A percentile compares a stretch with the other conserved stretches of the same genome.
Conservation (phyloP, 2,888 invertebrate genomes). For the Therioaphis trifolii region DNA sequence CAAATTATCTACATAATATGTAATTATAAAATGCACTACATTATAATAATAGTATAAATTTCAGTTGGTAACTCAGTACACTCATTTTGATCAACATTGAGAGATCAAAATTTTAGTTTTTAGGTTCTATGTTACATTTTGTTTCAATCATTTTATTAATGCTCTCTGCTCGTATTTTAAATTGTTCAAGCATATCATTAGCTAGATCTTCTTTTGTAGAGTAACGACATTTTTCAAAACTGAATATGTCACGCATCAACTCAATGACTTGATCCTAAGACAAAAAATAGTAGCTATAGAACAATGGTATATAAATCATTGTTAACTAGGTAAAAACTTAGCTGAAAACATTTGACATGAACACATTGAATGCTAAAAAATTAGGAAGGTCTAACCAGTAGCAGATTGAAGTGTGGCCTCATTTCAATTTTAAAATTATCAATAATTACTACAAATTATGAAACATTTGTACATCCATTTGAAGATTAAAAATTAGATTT, state of each 20-base stretch:
- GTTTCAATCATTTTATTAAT: constrained; percentile 60
- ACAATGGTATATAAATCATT: no score
- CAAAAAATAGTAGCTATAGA: constrained; percentile 44
- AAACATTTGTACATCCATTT: no score
- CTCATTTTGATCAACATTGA: not conserved
- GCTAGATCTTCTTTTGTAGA: constrained; percentile 88
- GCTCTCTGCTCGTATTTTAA: constrained; percentile 79
- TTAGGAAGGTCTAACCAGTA: no score
- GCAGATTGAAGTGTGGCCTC: no score
- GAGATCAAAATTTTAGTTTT: constrained; percentile 11
- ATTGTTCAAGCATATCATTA: constrained; percentile 83
- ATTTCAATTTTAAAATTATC: no score
- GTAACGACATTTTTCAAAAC: constrained; percentile 89
- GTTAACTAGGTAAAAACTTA: no score
- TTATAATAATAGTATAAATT: not conserved
- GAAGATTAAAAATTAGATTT: no score
- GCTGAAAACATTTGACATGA: no score
- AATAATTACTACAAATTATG: no score
- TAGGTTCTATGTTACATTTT: constrained; percentile 31
- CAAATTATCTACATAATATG: not conserved
- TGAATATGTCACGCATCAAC: constrained; percentile 91
- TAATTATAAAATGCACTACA: not conserved
- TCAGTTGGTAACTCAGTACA: not conserved
- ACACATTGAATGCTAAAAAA: no score
- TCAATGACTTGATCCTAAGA: constrained; percentile 85